Percentiles rank a stretch among this genome's conserved stretches.
phyloP scores from a whole-genome alignment of 1,140 invertebrate species.

The Forficula auricularia region DNA sequence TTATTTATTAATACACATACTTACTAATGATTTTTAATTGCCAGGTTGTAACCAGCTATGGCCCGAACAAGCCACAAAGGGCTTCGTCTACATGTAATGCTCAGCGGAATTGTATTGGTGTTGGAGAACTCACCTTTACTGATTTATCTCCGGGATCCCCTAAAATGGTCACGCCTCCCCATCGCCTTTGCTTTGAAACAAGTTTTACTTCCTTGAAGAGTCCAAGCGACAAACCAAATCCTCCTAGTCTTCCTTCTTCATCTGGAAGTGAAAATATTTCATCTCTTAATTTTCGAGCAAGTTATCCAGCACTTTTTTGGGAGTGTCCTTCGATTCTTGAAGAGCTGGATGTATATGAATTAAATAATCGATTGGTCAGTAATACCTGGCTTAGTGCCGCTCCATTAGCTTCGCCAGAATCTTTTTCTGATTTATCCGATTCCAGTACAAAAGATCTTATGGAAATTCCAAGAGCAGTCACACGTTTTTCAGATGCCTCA shows the following conservation, averaged over 20 bases:
- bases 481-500: constrained; percentile 35
- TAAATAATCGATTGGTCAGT: constrained; percentile 30
- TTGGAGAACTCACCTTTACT: too few species aligned
- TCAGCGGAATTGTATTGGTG: background rate
- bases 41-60: constrained; percentile 59
- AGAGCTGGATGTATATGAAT: background rate
- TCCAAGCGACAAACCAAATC: constrained; percentile 24
- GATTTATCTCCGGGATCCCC: constrained; percentile 15
- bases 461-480: background rate
- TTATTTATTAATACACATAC: too few species aligned
- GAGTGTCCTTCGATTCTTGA: constrained; percentile 20
- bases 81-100: constrained; percentile 18
- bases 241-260: constrained; percentile 5
- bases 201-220: constrained; percentile 50
- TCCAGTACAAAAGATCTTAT: background rate
- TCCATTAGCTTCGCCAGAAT: constrained; percentile 70
- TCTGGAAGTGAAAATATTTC: constrained; percentile 14
- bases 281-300: constrained; percentile 13
- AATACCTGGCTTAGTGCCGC: constrained; percentile 51
- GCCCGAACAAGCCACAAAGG: constrained; percentile 50
- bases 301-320: constrained; percentile 18
- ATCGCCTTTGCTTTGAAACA: constrained; percentile 49
- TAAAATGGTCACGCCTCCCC: constrained; percentile 31
- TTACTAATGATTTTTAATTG: too few species aligned
- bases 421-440: constrained; percentile 59